Evolutionary conservation across 2,113 vertebrate species (phyloP).

Genomic region (Montifringilla adamsi): DNA sequence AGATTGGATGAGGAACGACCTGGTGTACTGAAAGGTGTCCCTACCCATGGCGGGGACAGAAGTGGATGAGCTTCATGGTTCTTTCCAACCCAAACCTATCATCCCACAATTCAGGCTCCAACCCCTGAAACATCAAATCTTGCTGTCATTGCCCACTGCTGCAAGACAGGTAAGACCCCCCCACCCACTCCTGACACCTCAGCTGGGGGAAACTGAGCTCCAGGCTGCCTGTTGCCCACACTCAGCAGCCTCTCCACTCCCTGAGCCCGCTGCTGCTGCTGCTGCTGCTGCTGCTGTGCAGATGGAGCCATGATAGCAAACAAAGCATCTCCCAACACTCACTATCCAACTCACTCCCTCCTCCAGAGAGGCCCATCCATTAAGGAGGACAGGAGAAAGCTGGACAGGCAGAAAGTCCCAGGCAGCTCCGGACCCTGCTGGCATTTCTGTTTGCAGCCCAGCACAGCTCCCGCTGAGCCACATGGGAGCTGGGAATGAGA

Average conservation of each 20-base stretch:
- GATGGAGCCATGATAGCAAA: not conserved
- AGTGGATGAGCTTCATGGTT: not conserved
- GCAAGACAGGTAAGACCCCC: not conserved
- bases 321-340: not conserved
- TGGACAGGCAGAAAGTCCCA: not conserved
- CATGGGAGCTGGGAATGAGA: not conserved
- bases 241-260: not conserved
- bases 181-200: not conserved
- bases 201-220: accelerated
- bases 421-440: not conserved
- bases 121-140: not conserved
- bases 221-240: not conserved
- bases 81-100: not conserved
- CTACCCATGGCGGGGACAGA: not conserved
- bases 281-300: not conserved
- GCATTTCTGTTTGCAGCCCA: not conserved
- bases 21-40: not conserved
- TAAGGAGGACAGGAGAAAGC: not conserved
- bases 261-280: not conserved
- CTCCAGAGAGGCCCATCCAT: not conserved
- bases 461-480: not conserved
- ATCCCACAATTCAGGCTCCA: not conserved
- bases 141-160: not conserved
- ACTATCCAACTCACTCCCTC: not conserved
- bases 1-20: not conserved